Evolutionary conservation across 2,888 invertebrate species (phyloP), one percentile per base, ranked within the genome.

Genomic region (Brachypalpus laphriformis): DNA sequence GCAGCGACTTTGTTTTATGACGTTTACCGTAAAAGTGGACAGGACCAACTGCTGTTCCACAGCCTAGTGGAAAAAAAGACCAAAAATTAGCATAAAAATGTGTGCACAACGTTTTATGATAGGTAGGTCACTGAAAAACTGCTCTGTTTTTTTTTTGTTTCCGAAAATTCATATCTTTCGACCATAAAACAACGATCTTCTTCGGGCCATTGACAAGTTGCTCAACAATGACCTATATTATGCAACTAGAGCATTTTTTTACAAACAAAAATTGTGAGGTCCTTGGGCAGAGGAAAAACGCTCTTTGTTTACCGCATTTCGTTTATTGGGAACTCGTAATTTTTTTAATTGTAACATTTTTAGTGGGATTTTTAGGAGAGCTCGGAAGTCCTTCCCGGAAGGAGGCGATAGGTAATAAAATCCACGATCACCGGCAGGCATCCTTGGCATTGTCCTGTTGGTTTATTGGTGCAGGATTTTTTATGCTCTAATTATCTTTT

Each of bases 321-420:
- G 68, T 83, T 83, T 83, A 83, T 83, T 47, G 49, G 56, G 78
- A 74, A 49, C 78, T 70, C 74, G 74, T 78, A 57, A 75, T 83
- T 83, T 83, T 75, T 71, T 80, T 83, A 83, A 83, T 83, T 83
- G 83, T 83, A 83, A 83, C 83, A 18, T 83, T 83, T 83, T 83
- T 70, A 83, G 54, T 14, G 11, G 14, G 20, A 54, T 68, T 68
- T 68, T 68, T 68, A 40, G 40, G 7, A 9, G 11, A 47, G 4
- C 11, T 16, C 5, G 6, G 37, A 16, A 9, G 34, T 34, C 34
- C 57, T 83, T 83, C 83, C 22, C 28, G 34, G 83, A 83, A 83
- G 83, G 78, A 45, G 14, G 18, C 18, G 34, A 34, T n/a, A 1
- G 40, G 51, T 7, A 45, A 66, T 77, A 77, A 82, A 82, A 34